Conservation (phyloP, 2,888 invertebrate species). For the Platycnemis pennipes region DNA sequence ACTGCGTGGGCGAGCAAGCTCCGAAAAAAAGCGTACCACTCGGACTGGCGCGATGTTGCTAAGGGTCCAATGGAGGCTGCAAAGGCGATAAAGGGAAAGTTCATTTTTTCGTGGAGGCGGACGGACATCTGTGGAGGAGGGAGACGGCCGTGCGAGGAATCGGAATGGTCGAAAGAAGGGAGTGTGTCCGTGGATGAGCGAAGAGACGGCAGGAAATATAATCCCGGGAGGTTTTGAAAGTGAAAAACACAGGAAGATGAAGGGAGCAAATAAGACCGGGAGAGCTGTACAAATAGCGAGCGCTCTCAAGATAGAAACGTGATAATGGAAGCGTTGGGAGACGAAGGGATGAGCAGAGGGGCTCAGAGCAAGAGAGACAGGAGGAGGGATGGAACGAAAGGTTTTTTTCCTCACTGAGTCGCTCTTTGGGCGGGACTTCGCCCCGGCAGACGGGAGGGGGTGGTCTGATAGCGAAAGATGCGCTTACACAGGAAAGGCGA, state of each 20-base stretch:
- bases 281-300: conserved; percentile 46
- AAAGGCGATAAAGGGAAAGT: background rate
- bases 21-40: background rate
- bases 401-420: background rate
- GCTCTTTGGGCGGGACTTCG: background rate
- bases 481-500: background rate
- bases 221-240: conserved; percentile 45
- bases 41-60: background rate
- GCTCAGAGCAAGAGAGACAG: too few species aligned
- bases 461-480: background rate
- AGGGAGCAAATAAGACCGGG: conserved; percentile 38
- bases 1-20: background rate
- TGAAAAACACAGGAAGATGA: conserved; percentile 46
- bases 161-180: background rate
- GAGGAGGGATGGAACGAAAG: background rate
- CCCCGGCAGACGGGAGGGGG: background rate
- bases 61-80: background rate
- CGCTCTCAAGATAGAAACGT: conserved; percentile 1
- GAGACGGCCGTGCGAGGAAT: conserved; percentile 5
- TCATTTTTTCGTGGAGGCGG: background rate
- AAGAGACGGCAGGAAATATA: conserved; percentile 1
- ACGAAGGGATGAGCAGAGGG: background rate
- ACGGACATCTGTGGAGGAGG: background rate
- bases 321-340: background rate
- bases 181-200: background rate